Percentiles rank a stretch among this genome's conserved stretches.
Conservation (phyloP, 2,113 vertebrate species). For the Steatornis caripensis region DNA sequence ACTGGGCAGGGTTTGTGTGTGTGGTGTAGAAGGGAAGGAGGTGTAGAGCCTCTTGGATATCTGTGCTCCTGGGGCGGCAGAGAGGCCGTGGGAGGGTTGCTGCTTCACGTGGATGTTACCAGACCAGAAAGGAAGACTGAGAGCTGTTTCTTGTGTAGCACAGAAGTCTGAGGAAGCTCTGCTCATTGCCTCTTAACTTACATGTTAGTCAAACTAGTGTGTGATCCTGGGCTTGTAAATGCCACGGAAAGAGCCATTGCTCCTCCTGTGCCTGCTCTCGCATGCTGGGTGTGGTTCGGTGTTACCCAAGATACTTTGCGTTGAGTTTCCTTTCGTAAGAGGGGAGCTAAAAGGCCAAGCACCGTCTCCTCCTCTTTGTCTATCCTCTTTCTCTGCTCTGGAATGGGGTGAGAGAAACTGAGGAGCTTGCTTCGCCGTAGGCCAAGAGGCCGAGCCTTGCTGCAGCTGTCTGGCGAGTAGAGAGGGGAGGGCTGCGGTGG, state of each 20-base stretch:
- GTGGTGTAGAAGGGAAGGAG: neutral
- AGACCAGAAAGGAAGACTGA: neutral
- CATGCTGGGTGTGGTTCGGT: neutral
- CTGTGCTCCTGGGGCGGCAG: neutral
- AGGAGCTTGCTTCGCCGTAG: neutral
- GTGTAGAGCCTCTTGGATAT: neutral
- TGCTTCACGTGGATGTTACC: neutral
- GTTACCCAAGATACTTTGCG: neutral
- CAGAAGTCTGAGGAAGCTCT: neutral
- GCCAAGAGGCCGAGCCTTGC: neutral
- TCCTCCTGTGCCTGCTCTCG: neutral
- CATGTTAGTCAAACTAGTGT: neutral
- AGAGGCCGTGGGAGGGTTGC: neutral
- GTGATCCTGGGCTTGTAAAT: neutral
- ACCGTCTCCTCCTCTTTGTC: neutral
- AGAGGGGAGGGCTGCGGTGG: neutral
- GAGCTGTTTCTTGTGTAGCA: neutral
- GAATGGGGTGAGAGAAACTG: neutral
- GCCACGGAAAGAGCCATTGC: neutral
- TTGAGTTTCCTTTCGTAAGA: neutral
- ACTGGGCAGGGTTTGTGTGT: neutral
- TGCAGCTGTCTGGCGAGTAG: neutral
- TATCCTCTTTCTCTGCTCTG: neutral
- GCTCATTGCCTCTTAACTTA: neutral
- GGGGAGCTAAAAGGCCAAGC: neutral